Percentiles rank a stretch among this genome's conserved stretches.
Evolutionary conservation across 2,797 vertebrate genomes (phyloP).

Genomic region (Ptychadena robeensis): DNA sequence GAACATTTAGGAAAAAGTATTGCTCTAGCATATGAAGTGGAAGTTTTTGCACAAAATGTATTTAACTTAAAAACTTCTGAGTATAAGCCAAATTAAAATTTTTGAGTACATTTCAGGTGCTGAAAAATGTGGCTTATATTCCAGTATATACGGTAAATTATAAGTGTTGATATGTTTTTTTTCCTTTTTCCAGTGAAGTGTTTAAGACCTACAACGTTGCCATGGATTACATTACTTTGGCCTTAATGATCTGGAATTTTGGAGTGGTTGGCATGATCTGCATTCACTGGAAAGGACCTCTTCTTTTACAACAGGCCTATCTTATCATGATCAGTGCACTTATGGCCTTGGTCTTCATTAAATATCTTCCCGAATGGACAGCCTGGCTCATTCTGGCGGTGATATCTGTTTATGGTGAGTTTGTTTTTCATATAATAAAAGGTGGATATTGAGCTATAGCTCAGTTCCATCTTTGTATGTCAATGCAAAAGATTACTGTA

Average conservation of each 20-base stretch:
- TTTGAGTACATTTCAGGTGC: too few species aligned
- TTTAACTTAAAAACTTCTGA: too few species aligned
- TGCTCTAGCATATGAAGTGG: too few species aligned
- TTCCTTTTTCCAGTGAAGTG: constrained; percentile 82
- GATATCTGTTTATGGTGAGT: constrained; percentile 96
- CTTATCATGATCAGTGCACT: constrained; percentile 99
- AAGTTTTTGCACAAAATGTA: too few species aligned
- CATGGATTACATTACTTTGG: constrained; percentile 93
- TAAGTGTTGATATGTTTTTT: not conserved
- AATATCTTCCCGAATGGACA: constrained; percentile 98
- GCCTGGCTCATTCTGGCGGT: constrained; percentile 97
- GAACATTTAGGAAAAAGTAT: too few species aligned
- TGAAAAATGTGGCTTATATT: too few species aligned
- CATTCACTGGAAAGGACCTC: constrained; percentile 97
- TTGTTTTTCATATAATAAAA: not conserved
- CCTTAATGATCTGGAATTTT: constrained; percentile 94
- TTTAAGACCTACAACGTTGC: constrained; percentile 98
- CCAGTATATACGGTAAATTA: too few species aligned
- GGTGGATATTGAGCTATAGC: too few species aligned
- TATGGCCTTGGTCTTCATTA: constrained; percentile 99
- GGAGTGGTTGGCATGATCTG: constrained; percentile 98
- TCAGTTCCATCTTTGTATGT: too few species aligned
- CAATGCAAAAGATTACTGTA: too few species aligned
- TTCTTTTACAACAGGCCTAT: constrained; percentile 96
- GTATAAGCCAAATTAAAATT: too few species aligned